Evolutionary conservation across 1,140 invertebrate species (phyloP).

Genomic region (Notospermus geniculatus): DNA sequence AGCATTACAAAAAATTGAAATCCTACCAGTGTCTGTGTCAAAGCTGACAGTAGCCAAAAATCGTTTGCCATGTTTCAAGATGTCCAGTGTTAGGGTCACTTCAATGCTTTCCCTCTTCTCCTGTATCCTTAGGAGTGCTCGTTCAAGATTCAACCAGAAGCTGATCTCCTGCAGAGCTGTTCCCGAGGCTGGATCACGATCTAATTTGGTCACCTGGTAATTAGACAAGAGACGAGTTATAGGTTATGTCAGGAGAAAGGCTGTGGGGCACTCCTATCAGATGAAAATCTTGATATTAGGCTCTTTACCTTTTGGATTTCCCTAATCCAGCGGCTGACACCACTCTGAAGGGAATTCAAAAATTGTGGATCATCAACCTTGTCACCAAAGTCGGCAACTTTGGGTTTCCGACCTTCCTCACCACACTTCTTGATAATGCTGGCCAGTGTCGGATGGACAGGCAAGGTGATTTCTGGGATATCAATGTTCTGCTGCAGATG

Average conservation of each 20-base stretch:
- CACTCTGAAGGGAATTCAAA: slow-evolving; percentile 93
- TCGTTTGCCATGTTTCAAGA: slow-evolving; percentile 95
- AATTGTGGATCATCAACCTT: slow-evolving; percentile 89
- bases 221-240: slow-evolving; percentile 6
- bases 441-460: slow-evolving; percentile 84
- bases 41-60: slow-evolving; percentile 99
- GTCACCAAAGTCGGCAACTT: slow-evolving; percentile 84
- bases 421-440: slow-evolving; percentile 85
- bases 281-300: neutral
- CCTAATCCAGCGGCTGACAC: slow-evolving; percentile 98
- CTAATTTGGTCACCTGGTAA: slow-evolving; percentile 87
- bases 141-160: slow-evolving; percentile 99
- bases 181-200: slow-evolving; percentile 95
- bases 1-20: neutral
- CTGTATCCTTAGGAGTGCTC: slow-evolving; percentile 92
- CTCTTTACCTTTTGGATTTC: slow-evolving; percentile 92
- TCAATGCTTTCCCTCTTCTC: slow-evolving; percentile 93
- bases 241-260: too few species aligned
- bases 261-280: neutral
- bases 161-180: slow-evolving; percentile 96
- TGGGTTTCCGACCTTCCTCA: slow-evolving; percentile 89
- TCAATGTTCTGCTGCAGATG: slow-evolving; percentile 99
- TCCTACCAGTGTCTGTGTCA: slow-evolving; percentile 91
- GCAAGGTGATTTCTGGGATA: slow-evolving; percentile 95
- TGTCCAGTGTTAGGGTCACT: slow-evolving; percentile 92